A percentile compares a stretch with the other conserved stretches of the same genome.
Conservation (phyloP, 2,888 invertebrate species). For the Platycheirus albimanus region DNA sequence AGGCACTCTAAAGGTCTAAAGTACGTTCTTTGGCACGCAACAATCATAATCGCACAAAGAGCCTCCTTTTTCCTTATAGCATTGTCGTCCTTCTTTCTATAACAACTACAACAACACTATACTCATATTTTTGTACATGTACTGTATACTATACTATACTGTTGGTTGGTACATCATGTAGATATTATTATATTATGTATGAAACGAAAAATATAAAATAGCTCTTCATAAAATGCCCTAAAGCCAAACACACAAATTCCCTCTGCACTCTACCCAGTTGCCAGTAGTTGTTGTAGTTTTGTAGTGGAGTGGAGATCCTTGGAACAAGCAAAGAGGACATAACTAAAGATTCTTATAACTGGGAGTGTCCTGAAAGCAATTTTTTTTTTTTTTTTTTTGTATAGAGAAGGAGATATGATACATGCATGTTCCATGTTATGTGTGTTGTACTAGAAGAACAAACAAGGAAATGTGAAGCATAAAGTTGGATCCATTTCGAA, state of each 20-base stretch:
- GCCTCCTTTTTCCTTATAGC: conserved; percentile 54
- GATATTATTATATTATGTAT: no score
- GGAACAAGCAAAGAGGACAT: conserved; percentile 58
- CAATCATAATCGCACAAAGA: conserved; percentile 68
- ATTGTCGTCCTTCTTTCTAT: conserved; percentile 50
- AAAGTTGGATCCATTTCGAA: conserved; percentile 57
- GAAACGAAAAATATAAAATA: conserved; percentile 51
- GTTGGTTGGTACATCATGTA: no score
- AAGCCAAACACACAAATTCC: conserved; percentile 36
- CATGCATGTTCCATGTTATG: conserved; percentile 60
- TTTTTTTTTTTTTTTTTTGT: no score
- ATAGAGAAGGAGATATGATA: conserved; percentile 27
- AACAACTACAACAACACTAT: conserved; percentile 13
- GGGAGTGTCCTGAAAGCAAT: conserved; percentile 67
- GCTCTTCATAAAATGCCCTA: conserved; percentile 55
- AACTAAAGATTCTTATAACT: conserved; percentile 67
- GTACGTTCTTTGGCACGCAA: conserved; percentile 70
- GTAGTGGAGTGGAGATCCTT: conserved; percentile 49
- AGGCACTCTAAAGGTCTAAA: conserved; percentile 51
- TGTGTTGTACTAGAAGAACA: conserved; percentile 56
- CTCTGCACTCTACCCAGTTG: conserved; percentile 2
- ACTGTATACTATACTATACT: no score
- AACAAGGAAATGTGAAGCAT: conserved; percentile 70
- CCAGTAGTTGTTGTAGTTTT: no score
- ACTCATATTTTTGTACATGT: background rate